Base-by-base conservation (phyloP, 2,113 vertebrate species). In the Empidonax traillii region DNA sequence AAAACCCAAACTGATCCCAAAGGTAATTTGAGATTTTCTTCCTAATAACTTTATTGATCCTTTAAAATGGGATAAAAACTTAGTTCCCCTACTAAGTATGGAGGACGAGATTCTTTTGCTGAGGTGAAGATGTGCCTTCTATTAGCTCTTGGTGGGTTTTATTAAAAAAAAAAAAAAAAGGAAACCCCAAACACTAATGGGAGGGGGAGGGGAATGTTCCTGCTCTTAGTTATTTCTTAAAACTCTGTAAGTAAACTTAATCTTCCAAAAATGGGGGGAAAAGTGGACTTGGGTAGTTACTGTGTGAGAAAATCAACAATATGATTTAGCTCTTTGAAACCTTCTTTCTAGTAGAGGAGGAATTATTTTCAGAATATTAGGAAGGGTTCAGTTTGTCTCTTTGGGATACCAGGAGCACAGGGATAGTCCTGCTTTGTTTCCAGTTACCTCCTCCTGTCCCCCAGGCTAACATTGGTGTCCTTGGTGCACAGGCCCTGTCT, bases 161-260 rank as follows among this genome's bases (percentile, higher is more conserved):
- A 39, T 37, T 62, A 4, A 3, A 23, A 41, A 8, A 62, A 14
- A 43, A 41, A 24, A 53, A n/a, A 2, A 49, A 19, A 47, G 7
- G 8, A 19, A 63, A 63, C 37, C 14, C 9, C 62, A 21, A 22
- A 44, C 41, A 41, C 8, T 27, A 61, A 61, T 12, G 16, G 10
- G 9, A n/a, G 3, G 8, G 9, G 4, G 3, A 3, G 8, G 17
- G 4, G 5, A 25, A 8, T 3, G 3, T 4, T 18, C 19, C 24
- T 24, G 5, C 14, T 63, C 24, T 21, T 31, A 18, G 5, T 25
- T 55, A 7, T 55, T 75, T 37, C 79, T 58, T 3, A 41, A 56
- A 80, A n/a, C 10, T 14, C 41, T 3, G 9, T 53, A 30, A 71
- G 53, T 75, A 67, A 67, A 15, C 4, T 37, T 41, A 66, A 30